Base-by-base conservation (phyloP, 2,113 vertebrate genomes). In the Mesoclemmys tuberculata region DNA sequence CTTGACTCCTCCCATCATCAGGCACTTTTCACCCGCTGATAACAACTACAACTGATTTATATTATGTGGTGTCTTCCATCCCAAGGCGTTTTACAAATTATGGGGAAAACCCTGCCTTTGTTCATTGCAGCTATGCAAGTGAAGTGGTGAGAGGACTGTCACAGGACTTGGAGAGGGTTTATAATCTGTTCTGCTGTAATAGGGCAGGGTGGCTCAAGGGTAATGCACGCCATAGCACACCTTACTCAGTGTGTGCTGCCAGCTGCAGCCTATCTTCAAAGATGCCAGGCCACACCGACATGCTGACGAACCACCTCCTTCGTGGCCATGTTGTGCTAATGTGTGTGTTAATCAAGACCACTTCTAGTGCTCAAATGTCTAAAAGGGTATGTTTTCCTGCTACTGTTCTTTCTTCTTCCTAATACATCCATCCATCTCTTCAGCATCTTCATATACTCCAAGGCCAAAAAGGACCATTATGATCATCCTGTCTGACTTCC, bases 231-330 rank as follows among this genome's bases (percentile, higher is more conserved):
- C 22, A 9, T 38, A 68, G 35, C 1, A 22, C 35, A 71, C 68
- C n/a, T 71, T 71, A 71, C 18, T 38, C 10, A 10, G 68, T 24
- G 68, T 4, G n/a, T 71, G 21, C 16, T 71, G 68, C n/a, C n/a
- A 31, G 21, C 5, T 0, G 2, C 10, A 6, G 51, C 31, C 26
- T 5, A 2, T 29, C 14, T 58, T 22, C 79, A 38, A 5, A 54
- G 22, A 87, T 22, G 3, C 77, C 56, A 52, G 58, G 52, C 58
- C 85, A 0, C 10, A 6, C 18, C 85, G 55, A 58, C 29, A 35
- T 61, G 58, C 29, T 35, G 6, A 61, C 29, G 35, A 58, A 31
- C 55, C 27, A 31, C 27, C 27, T 58, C 31, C 58, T 31, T 31
- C 8, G 58, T 13, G 13, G 13, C 6, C 31, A 35, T 7, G 6